Conservation (phyloP, 2,113 vertebrate species). For the Elephas maximus region DNA sequence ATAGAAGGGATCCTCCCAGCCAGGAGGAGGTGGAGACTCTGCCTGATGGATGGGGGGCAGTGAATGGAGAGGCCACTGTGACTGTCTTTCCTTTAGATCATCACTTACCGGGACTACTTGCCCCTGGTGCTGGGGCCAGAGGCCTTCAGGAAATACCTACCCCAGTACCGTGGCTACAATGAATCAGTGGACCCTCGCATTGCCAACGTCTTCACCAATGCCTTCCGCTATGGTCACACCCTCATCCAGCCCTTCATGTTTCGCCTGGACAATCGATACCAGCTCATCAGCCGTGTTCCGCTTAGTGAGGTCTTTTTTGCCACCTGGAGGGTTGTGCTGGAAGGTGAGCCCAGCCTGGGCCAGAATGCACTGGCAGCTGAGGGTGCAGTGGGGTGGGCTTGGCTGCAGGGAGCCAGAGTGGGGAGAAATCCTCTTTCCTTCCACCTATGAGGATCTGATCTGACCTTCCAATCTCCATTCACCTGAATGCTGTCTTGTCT, state of each 20-base stretch:
- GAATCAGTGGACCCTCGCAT: slow-evolving; percentile 91
- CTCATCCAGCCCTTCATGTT: slow-evolving; percentile 90
- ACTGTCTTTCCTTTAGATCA: slow-evolving; percentile 86
- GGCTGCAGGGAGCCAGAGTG: neutral
- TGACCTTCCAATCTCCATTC: neutral
- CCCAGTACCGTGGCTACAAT: slow-evolving; percentile 88
- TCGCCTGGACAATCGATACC: slow-evolving; percentile 88
- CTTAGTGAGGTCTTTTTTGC: slow-evolving; percentile 92
- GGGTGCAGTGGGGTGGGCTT: neutral
- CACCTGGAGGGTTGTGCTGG: slow-evolving; percentile 92
- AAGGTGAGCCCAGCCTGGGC: slow-evolving; percentile 87
- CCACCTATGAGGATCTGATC: neutral
- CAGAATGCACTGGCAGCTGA: neutral
- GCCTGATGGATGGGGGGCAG: neutral
- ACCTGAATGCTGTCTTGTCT: neutral
- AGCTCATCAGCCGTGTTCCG: slow-evolving; percentile 82
- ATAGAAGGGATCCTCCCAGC: neutral
- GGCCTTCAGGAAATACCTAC: slow-evolving; percentile 81
- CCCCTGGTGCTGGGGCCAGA: slow-evolving; percentile 87
- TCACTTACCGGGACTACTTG: slow-evolving; percentile 94
- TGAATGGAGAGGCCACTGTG: neutral
- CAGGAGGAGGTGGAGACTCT: neutral
- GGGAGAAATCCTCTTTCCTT: neutral
- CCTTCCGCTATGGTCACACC: slow-evolving; percentile 94
- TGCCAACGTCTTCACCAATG: slow-evolving; percentile 93